Evolutionary conservation across 2,797 vertebrate genomes (phyloP).

Genomic region (Brachyrhaphis roseni): DNA sequence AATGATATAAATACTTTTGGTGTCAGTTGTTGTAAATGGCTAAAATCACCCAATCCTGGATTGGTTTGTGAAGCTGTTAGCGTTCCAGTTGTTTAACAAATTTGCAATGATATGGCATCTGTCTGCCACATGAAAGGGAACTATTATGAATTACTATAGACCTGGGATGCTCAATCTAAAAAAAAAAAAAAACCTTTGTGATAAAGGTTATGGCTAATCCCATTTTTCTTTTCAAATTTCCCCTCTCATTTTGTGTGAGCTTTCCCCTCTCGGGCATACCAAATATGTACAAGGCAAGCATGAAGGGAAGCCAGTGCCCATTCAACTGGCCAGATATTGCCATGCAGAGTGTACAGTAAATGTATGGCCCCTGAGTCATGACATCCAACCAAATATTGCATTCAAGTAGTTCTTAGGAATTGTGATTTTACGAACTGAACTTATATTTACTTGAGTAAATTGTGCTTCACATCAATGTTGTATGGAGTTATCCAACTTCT

Average conservation of each 20-base stretch:
- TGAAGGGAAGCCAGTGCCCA: not conserved
- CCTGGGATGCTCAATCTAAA: not conserved
- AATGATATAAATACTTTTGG: not conserved
- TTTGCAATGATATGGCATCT: not conserved
- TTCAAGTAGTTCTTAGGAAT: not conserved
- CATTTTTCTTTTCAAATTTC: not conserved
- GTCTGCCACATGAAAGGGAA: not conserved
- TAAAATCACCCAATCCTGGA: not conserved
- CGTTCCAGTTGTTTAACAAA: not conserved
- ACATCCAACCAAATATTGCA: not conserved
- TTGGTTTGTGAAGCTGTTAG: not conserved
- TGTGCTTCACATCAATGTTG: not conserved
- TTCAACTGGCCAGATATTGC: not conserved
- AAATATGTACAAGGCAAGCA: not conserved
- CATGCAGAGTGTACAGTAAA: not conserved
- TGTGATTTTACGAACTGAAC: not conserved
- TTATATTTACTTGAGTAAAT: not conserved
- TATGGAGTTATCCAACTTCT: not conserved
- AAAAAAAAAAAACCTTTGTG: not conserved
- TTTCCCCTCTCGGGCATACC: not conserved
- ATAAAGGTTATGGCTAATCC: not conserved
- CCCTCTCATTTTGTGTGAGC: not conserved
- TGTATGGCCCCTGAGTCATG: not conserved
- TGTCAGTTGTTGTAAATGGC: not conserved
- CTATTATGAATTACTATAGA: not conserved